Evolutionary conservation across 2,888 invertebrate genomes (phyloP).

Genomic region (Saturnia pavonia): DNA sequence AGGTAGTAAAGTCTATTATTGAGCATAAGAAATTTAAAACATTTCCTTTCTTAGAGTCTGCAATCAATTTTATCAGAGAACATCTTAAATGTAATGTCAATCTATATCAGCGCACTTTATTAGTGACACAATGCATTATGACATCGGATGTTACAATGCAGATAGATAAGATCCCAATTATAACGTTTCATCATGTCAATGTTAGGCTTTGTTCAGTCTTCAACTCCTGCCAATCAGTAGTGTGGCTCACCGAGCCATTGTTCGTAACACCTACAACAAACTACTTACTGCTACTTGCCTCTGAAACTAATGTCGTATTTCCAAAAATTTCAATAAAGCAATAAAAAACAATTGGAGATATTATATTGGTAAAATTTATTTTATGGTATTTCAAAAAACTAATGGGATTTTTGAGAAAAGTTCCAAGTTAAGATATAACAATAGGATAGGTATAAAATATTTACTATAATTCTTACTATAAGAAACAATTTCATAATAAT

Average conservation of each 20-base stretch:
- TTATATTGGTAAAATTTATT: too few species aligned
- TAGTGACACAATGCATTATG: slow-evolving; percentile 13
- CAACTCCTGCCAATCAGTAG: slow-evolving; percentile 3
- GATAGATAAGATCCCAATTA: slow-evolving; percentile 12
- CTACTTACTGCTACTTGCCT: not conserved
- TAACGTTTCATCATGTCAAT: not conserved
- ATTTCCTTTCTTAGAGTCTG: slow-evolving; percentile 1
- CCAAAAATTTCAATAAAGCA: not conserved
- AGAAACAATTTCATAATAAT: not conserved
- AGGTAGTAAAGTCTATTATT: slow-evolving; percentile 3
- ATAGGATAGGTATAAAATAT: too few species aligned
- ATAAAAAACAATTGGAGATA: too few species aligned
- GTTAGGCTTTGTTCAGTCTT: slow-evolving; percentile 9
- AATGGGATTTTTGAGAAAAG: too few species aligned
- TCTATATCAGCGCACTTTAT: slow-evolving; percentile 9
- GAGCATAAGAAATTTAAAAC: slow-evolving; percentile 8
- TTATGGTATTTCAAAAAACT: too few species aligned
- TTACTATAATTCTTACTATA: not conserved
- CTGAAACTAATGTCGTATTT: not conserved
- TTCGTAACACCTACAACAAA: not conserved
- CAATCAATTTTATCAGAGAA: not conserved
- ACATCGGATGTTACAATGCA: slow-evolving; percentile 9
- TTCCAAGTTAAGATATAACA: too few species aligned
- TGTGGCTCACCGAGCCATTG: not conserved
- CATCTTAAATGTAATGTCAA: slow-evolving; percentile 14